phyloP scores from a whole-genome alignment of 2,797 vertebrate species.

The Podargus strigoides region DNA sequence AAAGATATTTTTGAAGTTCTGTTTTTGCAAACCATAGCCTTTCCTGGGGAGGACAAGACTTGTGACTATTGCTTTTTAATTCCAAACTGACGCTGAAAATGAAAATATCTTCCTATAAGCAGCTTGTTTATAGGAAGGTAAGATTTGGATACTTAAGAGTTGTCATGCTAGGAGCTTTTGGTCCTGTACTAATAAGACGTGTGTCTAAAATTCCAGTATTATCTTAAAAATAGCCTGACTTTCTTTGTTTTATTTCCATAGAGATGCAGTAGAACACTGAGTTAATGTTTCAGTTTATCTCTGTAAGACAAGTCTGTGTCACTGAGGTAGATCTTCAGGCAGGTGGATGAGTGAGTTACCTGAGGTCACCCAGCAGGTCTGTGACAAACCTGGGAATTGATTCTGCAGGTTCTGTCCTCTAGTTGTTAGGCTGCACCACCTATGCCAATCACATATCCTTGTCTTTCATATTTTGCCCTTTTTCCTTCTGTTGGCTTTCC shows the following conservation, averaged over 20 bases:
- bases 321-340: not conserved
- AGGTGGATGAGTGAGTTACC: not conserved
- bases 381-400: not conserved
- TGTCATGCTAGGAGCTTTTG: not conserved
- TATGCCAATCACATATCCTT: not conserved
- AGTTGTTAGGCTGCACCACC: not conserved
- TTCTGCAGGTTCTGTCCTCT: not conserved
- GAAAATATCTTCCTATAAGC: too few species aligned
- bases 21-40: not conserved
- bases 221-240: not conserved
- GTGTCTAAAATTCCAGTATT: not conserved
- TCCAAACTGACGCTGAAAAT: not conserved
- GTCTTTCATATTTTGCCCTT: not conserved
- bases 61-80: not conserved
- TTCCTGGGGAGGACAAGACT: not conserved
- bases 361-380: not conserved
- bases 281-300: not conserved
- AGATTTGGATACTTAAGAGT: not conserved
- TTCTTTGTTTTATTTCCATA: not conserved
- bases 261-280: not conserved
- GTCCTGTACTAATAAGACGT: not conserved
- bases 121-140: not conserved
- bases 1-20: not conserved
- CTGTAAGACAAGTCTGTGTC: not conserved
- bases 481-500: not conserved